phyloP scores from a whole-genome alignment of 1,140 invertebrate species.

The Sycophila sp. region DNA sequence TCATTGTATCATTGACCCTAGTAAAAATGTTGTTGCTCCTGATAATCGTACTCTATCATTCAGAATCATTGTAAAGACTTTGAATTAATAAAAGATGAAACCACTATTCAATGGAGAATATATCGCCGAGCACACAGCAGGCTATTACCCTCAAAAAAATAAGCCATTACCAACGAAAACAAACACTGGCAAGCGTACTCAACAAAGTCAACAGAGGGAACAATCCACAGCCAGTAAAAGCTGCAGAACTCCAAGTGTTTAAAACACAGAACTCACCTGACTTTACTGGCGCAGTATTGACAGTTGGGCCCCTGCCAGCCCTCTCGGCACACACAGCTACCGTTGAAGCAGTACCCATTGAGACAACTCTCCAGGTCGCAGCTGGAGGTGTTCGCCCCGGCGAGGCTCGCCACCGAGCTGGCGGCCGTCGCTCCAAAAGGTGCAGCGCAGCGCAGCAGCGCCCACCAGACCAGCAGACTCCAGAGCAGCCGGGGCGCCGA shows the following conservation, averaged over 20 bases:
- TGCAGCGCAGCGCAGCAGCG: constrained; percentile 44
- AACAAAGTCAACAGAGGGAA: no score
- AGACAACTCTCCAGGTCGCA: constrained; percentile 64
- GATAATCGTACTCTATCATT: no score
- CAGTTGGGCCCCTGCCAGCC: constrained; percentile 90
- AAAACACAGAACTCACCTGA: constrained; percentile 87
- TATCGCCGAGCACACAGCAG: no score
- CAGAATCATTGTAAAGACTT: no score
- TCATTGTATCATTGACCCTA: no score
- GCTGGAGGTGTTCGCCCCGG: background rate
- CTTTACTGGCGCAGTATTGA: constrained; percentile 90
- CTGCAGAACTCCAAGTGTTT: no score
- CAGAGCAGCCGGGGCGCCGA: constrained; percentile 38
- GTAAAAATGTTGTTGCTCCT: no score
- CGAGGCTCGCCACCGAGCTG: constrained; percentile 37
- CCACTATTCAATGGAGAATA: no score
- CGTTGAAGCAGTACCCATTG: constrained; percentile 84
- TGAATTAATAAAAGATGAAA: no score
- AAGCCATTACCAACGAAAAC: no score
- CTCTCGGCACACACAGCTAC: constrained; percentile 85
- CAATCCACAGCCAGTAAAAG: background rate
- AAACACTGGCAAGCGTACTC: no score
- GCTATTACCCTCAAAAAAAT: no score
- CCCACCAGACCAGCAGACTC: constrained; percentile 38
- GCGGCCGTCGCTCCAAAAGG: constrained; percentile 37